Base-by-base conservation (phyloP, 2,888 invertebrate species). In the Nomada fabriciana region DNA sequence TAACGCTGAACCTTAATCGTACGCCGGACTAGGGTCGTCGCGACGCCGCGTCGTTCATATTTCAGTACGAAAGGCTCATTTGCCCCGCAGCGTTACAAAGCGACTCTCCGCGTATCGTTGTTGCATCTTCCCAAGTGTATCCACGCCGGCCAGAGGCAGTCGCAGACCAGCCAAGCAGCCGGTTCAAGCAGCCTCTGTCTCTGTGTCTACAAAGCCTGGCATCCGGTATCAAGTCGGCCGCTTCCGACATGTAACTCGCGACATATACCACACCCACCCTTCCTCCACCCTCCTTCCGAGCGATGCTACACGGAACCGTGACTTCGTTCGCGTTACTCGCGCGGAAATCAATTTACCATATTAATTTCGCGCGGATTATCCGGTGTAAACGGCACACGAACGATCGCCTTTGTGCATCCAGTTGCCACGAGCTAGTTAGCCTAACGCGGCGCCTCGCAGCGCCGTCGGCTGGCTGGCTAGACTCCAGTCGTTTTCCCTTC, bases 341-440 rank as follows among this genome's bases (percentile, higher is more conserved):
- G 85, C 76, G 88, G 80, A 84, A 90, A 88, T 85, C 89, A 88
- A 90, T 91, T 90, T 91, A 77, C 88, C 79, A 80, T 84, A 83
- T 89, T 89, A 91, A 90, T 91, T 91, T 89, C 86, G 80, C 73
- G 85, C 74, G 90, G 89, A 92, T 92, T 91, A 92, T 89, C 85
- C 86, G 81, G 81, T 79, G 84, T 88, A 89, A 90, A 87, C 86
- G 87, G 77, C 76, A 68, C 72, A 47, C 70, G 59, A 74, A 69
- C 69, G 52, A 52, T 25, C 64, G 55, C 80, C 85, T 78, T 81
- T 77, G 76, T 80, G 83, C 80, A 80, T 83, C 80, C 81, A 75
- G 63, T 73, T 82, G 87, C 86, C 86, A 74, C 85, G 88, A 90
- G 89, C 89, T 91, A 91, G 91, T 92, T 92, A 91, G 90, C 90